Conservation (phyloP, 1,140 invertebrate species). For the Drosophila athabasca region DNA sequence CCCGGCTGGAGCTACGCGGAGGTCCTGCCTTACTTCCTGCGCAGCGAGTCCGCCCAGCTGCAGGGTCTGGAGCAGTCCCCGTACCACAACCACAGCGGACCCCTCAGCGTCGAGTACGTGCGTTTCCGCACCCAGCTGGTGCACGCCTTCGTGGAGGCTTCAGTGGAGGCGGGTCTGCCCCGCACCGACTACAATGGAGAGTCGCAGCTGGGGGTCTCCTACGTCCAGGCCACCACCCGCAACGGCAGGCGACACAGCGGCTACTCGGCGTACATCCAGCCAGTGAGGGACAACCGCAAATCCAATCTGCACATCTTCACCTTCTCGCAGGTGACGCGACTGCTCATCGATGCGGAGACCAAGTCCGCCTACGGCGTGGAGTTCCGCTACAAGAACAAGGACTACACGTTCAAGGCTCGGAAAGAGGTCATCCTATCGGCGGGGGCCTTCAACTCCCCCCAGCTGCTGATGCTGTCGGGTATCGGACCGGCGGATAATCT, state of each 20-base stretch:
- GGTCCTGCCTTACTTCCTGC: slow-evolving; percentile 88
- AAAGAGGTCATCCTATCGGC: slow-evolving; percentile 90
- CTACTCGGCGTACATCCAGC: slow-evolving; percentile 86
- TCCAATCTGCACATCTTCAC: slow-evolving; percentile 88
- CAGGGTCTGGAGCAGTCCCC: slow-evolving; percentile 84
- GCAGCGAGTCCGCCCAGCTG: slow-evolving; percentile 86
- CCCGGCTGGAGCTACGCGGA: slow-evolving; percentile 90
- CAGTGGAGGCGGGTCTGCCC: slow-evolving; percentile 85
- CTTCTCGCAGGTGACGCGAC: slow-evolving; percentile 86
- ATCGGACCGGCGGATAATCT: slow-evolving; percentile 89
- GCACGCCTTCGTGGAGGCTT: slow-evolving; percentile 87
- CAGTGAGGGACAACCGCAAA: slow-evolving; percentile 84
- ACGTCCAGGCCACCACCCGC: slow-evolving; percentile 87
- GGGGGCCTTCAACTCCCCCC: slow-evolving; percentile 91
- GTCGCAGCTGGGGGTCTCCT: slow-evolving; percentile 87
- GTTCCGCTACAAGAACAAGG: slow-evolving; percentile 84
- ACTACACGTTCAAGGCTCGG: slow-evolving; percentile 85
- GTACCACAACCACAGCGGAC: slow-evolving; percentile 86
- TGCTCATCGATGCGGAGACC: slow-evolving; percentile 86
- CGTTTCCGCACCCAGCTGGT: slow-evolving; percentile 85
- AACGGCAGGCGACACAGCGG: slow-evolving; percentile 84
- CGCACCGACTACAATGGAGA: slow-evolving; percentile 88
- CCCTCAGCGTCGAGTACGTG: slow-evolving; percentile 85
- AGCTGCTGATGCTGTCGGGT: slow-evolving; percentile 92
- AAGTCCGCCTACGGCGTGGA: slow-evolving; percentile 87